Conservation (phyloP, 2,888 invertebrate species). For the Torymus aiolomorphi region DNA sequence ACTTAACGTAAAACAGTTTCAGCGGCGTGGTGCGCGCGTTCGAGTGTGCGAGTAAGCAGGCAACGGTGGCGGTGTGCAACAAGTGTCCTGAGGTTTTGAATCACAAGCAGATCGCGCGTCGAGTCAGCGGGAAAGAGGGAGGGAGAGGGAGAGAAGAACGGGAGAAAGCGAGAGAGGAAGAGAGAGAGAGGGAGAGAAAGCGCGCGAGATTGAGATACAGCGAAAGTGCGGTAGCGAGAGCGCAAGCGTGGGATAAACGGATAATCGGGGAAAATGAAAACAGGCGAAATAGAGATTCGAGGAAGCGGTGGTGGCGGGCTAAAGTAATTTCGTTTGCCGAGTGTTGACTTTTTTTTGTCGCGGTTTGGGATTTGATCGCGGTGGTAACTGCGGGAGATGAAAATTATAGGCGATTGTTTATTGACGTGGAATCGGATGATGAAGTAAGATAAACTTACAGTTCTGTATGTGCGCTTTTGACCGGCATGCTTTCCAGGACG, state of each 20-base stretch:
- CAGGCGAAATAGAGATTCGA: conserved; percentile 28
- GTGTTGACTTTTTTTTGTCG: background rate
- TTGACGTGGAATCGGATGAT: conserved; percentile 36
- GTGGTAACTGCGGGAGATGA: no score
- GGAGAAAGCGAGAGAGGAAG: conserved; percentile 47
- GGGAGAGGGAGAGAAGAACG: conserved; percentile 56
- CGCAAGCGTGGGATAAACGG: conserved; percentile 36
- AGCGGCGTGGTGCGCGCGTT: conserved; percentile 50
- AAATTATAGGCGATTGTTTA: background rate
- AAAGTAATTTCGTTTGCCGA: conserved; percentile 30
- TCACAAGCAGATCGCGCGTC: conserved; percentile 75
- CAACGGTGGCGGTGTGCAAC: conserved; percentile 70
- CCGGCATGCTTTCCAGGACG: conserved; percentile 96
- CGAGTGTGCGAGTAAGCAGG: conserved; percentile 54
- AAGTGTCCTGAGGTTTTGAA: conserved; percentile 76
- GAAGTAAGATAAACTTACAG: conserved; percentile 81
- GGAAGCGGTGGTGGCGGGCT: conserved; percentile 42
- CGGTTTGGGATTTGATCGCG: background rate
- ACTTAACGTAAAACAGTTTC: conserved; percentile 69
- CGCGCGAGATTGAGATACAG: conserved; percentile 57
- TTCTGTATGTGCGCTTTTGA: conserved; percentile 96
- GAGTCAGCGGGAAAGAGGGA: conserved; percentile 63
- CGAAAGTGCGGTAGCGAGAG: conserved; percentile 45
- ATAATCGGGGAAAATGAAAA: conserved; percentile 50
- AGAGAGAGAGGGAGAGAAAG: conserved; percentile 57